Evolutionary conservation across 2,113 vertebrate genomes (phyloP), one percentile per base, ranked within the genome.

Genomic region (Lepus timidus): DNA sequence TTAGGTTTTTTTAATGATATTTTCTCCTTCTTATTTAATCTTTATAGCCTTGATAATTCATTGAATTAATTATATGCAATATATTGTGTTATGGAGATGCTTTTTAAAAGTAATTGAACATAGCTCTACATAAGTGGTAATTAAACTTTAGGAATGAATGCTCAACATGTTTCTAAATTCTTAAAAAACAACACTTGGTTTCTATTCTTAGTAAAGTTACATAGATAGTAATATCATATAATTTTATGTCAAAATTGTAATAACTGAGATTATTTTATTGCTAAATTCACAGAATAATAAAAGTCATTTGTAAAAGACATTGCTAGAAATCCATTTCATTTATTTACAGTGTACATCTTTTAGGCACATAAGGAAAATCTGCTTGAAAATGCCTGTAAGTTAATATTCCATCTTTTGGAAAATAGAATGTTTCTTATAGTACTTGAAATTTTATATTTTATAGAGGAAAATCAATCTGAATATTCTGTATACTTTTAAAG

Each of bases 21-120:
- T 99, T 99, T 98, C 98, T 97, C 98, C 96, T 98, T 99, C 98
- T 99, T 99, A 99, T 99, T 99, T 99, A 99, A 99, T 99, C 99
- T 99, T 99, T 99, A 99, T 99, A 98, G 98, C 98, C 98, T 98
- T 99, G 98, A 98, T 99, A 99, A 98, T 99, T 99, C 98, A 99
- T 99, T 99, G 99, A 98, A 99, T 99, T 99, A 99, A 99, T 99
- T 99, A 98, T 98, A 98, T 97, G 97, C 98, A 98, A 97, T 98
- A 98, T 99, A 98, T 98, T 98, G 97, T 98, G 90, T 97, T 97
- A 98, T 97, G 93, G 93, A 97, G 96, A 98, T 98, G 88, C 76
- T 97, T 98, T 98, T 97, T 97, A 88, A 97, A 98, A 97, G 96
- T 97, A 98, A 97, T 98, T 98, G 96, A 97, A 97, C 97, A 94